Evolutionary conservation across 2,888 invertebrate species (phyloP), one percentile per base, ranked within the genome.

Genomic region (Pseudeuparius sepicola): DNA sequence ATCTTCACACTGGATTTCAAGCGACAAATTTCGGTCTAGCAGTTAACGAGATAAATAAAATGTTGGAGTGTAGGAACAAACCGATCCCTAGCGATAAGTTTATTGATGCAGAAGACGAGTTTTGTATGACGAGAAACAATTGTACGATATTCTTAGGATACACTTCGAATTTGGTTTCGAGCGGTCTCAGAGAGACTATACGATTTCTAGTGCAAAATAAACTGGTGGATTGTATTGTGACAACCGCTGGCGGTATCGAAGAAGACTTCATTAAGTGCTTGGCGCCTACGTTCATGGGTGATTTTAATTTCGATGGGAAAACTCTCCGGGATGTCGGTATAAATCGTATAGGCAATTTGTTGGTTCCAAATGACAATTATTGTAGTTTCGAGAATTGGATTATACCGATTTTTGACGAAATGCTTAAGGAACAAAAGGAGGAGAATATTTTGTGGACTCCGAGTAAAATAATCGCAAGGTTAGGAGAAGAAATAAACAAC

Each of bases 241-340:
- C 97, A 1, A 92, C 94, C 7, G 98, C 97, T 0, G 98, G 98
- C 1, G 98, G 98, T 1, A 71, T 99, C 0, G 98, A 99, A 61
- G 98, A 99, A 64, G 98, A 99, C 66, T 77, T 98, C 27, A 98
- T 99, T 25, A 99, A 99, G 68, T 98, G 98, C 58, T 67, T 99
- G 34, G 90, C 89, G 2, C 88, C 93, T 0, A 97, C 96, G 0
- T 94, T 76, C 51, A 59, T 98, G 31, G 98, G 97, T 1, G 87
- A 92, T 53, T 97, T 96, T 57, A 67, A 78, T 53, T 66, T 94
- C 34, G 73, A 76, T 47, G 96, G 94, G 0, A 76, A 75, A 60
- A 65, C 68, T 29, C 67, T 96, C 11, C 69, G 96, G 33, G 78
- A 85, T 9, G 75, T 79, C 33, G 98, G 92, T 11, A 80, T 94